These are phyloP conservation scores for Setophaga petechia DNA, from an alignment of 2,113 vertebrate species.

Conservation along the genomic window DNA sequence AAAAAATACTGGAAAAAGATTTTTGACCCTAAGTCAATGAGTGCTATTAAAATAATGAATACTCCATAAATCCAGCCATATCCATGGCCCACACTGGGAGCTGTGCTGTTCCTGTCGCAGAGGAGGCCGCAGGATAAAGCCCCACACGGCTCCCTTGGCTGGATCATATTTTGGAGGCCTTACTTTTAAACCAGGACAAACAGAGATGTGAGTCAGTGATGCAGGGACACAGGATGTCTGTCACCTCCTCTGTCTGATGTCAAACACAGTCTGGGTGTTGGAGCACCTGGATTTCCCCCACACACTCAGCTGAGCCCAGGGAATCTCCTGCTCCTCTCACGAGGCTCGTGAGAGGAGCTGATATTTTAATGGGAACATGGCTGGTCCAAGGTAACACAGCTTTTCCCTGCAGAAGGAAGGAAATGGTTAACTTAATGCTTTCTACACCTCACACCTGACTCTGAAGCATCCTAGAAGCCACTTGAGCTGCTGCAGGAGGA, in stretches of 20 bases:
- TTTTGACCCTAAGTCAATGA: conserved; percentile 66
- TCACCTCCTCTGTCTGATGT: neutral
- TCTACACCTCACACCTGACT: neutral
- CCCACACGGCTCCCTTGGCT: neutral
- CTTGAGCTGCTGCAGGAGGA: neutral
- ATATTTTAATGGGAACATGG: neutral
- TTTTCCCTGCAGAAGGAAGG: neutral
- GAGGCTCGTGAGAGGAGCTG: rapidly evolving
- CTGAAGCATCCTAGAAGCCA: neutral
- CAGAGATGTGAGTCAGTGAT: neutral
- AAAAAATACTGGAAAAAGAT: conserved; percentile 56
- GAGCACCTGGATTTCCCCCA: neutral
- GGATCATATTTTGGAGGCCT: neutral
- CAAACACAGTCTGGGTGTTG: neutral
- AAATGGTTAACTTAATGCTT: neutral
- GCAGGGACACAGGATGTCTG: neutral
- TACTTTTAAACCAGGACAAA: neutral
- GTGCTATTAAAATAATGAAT: conserved; percentile 70
- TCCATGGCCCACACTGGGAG: neutral
- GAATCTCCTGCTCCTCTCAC: neutral
- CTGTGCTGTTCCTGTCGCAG: rapidly evolving
- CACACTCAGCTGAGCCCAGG: rapidly evolving
- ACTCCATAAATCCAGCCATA: conserved; percentile 29
- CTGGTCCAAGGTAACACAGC: rapidly evolving
- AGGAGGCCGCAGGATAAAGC: neutral